Base-by-base conservation (phyloP, 1,140 invertebrate genomes). In the Lordiphosa collinella region DNA sequence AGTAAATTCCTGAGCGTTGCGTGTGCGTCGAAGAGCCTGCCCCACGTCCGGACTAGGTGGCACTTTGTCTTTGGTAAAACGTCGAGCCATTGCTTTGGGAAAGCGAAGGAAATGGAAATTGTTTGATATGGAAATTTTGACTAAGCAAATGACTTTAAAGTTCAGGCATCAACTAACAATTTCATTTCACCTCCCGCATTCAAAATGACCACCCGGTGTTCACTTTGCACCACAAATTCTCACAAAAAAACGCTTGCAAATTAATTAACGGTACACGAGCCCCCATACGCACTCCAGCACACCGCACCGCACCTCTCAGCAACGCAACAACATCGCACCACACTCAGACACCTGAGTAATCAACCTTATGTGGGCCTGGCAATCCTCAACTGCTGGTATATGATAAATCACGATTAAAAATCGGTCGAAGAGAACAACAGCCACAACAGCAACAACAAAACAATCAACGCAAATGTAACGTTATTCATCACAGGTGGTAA, bases 401-500 rank as follows among this genome's bases (percentile, higher is more conserved):
- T 51, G 59, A 80, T 82, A 84, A 82, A 82, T 82, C 76, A 82
- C 76, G 58, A 60, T 59, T 55, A 80, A 52, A 56, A 48, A 52
- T 25, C 22, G 22, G 22, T 25, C 22, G 22, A 51, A 22, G 11
- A 53, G 11, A 12, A 46, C n/a, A n/a, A n/a, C n/a, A n/a, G n/a
- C n/a, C n/a, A 16, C 37, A 57, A 16, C 35, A 58, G 44, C 37
- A 46, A 43, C 22, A 32, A 44, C 43, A 49, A 74, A 69, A 64
- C 70, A 82, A 71, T 70, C 62, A 84, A 54, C 59, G 51, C 62
- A 69, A 82, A 82, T 82, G 78, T 82, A 82, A 84, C 78, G 78
- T 82, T 82, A 82, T 82, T 82, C 78, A 82, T 82, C 78, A 82
- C 78, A 82, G 78, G 78, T 82, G 78, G 78, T 82, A 82, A 82